These are phyloP conservation scores for Pseudomyrmex pallidus DNA, from an alignment of 1,140 invertebrate genomes.

Conservation along the genomic window DNA sequence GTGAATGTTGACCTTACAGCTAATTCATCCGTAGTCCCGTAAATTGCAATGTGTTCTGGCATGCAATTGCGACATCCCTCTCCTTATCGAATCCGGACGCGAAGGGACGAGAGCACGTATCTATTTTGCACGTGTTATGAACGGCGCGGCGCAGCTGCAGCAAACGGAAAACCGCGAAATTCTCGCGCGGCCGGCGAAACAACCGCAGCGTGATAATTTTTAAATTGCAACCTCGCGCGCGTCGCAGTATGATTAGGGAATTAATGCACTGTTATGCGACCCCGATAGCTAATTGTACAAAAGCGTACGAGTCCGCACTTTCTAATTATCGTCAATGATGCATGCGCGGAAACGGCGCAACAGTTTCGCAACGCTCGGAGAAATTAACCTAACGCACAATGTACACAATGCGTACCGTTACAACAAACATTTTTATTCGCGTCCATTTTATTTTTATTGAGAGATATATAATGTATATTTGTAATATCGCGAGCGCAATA, in stretches of 20 bases:
- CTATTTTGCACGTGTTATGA: too few relatives aligned
- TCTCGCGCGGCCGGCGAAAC: neutral
- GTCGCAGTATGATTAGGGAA: conserved; percentile 26
- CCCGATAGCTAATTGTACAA: conserved; percentile 57
- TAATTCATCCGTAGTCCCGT: conserved; percentile 8
- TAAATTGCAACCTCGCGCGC: conserved; percentile 33
- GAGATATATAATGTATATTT: too few relatives aligned
- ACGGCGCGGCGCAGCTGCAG: neutral
- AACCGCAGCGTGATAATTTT: conserved; percentile 28
- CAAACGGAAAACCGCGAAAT: neutral
- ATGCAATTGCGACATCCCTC: neutral
- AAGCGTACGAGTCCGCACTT: conserved; percentile 39
- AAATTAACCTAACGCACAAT: conserved; percentile 5
- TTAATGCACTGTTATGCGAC: conserved; percentile 58
- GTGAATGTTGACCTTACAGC: conserved; percentile 47
- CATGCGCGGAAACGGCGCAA: neutral
- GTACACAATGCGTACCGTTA: neutral
- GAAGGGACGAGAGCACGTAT: neutral
- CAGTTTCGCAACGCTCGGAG: neutral
- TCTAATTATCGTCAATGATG: conserved; percentile 50
- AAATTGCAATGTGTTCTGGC: conserved; percentile 44
- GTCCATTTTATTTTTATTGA: too few relatives aligned
- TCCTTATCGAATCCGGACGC: conserved; percentile 49
- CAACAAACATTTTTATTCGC: too few relatives aligned
- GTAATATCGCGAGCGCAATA: too few relatives aligned